Percentiles rank a stretch among this genome's conserved stretches.
These are phyloP conservation scores for Drosophila kikkawai DNA, from an alignment of 1,140 invertebrate genomes.

Conservation along the genomic window DNA sequence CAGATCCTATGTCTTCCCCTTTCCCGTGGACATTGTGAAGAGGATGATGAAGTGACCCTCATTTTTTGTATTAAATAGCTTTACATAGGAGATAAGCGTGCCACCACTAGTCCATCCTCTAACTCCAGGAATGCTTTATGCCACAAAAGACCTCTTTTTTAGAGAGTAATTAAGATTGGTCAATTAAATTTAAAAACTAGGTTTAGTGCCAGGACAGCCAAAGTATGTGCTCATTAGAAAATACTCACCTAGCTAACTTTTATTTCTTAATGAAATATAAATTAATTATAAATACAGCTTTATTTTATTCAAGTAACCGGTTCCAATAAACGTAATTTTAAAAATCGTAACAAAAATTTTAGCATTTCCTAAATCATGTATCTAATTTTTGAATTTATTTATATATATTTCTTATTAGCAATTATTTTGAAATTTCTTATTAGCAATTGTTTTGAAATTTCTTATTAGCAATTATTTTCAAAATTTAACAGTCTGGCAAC, in stretches of 20 bases:
- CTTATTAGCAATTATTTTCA: not conserved
- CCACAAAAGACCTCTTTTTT: not conserved
- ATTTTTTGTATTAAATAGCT: not conserved
- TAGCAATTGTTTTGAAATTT: too few species aligned
- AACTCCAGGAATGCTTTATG: conserved; percentile 18
- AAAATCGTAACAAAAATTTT: too few species aligned
- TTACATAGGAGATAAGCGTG: not conserved
- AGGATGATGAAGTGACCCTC: conserved; percentile 47
- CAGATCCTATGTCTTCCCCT: conserved; percentile 59
- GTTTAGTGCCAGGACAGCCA: not conserved
- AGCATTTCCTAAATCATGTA: too few species aligned
- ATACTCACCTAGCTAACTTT: not conserved
- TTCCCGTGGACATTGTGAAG: conserved; percentile 58
- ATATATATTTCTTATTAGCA: too few species aligned
- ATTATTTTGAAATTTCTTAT: too few species aligned
- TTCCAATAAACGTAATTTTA: too few species aligned
- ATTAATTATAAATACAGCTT: too few species aligned
- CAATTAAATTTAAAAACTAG: not conserved
- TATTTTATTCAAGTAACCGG: too few species aligned
- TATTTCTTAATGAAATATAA: not conserved
- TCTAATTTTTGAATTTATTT: too few species aligned
- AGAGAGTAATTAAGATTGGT: not conserved
- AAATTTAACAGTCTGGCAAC: not conserved
- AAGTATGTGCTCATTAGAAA: not conserved
- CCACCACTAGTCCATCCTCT: conserved; percentile 8